Evolutionary conservation across 2,797 vertebrate species (phyloP), one percentile per base, ranked within the genome.

Genomic region (Hydrocynus forskahlii): DNA sequence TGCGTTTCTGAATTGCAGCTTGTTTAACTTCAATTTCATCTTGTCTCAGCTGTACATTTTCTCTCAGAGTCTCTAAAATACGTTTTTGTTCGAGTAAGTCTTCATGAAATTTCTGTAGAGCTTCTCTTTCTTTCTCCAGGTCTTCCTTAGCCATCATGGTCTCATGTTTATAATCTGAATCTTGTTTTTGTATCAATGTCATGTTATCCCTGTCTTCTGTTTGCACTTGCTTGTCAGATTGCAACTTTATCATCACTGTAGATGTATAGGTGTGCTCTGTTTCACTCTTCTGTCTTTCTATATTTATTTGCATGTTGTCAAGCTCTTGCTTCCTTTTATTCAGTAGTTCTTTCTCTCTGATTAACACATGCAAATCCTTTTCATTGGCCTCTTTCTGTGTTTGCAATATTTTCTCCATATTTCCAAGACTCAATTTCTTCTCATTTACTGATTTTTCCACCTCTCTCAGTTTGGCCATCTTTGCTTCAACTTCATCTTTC

Each of bases 221-320:
- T 78, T 81, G 83, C 5, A 81, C 55, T 75, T 81, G 62, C 52
- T 54, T 68, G 63, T 84, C 78, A 40, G 50, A 48, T 38, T 76
- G n/a, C 60, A 38, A 16, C 21, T 50, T 73, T 4, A 71, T 52
- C 9, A 29, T 55, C 8, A 6, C 13, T 76, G 5, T 66, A 57
- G 17, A 16, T 14, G 5, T 73, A 59, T 45, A 7, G 7, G 21
- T 4, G 9, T 5, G 9, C 16, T 78, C 60, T 19, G 29, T 45
- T 54, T 75, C 17, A 71, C 29, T 29, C 70, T 79, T 69, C 35
- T 76, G 21, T 48, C 48, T 71, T 38, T 79, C 55, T 63, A 75
- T 23, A 64, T 75, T 45, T 48, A 71, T 25, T 75, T 79, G 35
- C 57, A 70, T 71, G 12, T 0, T 55, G 17, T 75, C 72, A 16